These are phyloP conservation scores for Plagodis dolabraria DNA, from an alignment of 2,888 invertebrate genomes.

Conservation along the genomic window DNA sequence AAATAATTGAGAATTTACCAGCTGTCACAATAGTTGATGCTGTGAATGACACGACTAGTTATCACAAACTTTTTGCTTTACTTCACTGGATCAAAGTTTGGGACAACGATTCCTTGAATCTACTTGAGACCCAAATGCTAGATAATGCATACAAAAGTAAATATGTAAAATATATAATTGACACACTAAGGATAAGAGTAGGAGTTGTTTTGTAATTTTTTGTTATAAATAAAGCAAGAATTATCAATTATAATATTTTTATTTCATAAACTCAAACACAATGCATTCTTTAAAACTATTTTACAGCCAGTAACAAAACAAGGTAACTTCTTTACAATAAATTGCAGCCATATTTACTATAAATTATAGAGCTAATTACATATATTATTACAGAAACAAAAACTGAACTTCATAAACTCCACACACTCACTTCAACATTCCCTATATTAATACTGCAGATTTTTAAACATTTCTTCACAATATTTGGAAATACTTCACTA, in stretches of 20 bases:
- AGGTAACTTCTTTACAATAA: slow-evolving; percentile 54
- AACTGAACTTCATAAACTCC: slow-evolving; percentile 11
- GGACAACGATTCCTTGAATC: slow-evolving; percentile 70
- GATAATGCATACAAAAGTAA: slow-evolving; percentile 62
- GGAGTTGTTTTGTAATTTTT: slow-evolving; percentile 37
- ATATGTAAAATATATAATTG: slow-evolving; percentile 69
- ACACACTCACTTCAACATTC: slow-evolving; percentile 32
- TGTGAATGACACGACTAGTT: slow-evolving; percentile 64
- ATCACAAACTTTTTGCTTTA: slow-evolving; percentile 81
- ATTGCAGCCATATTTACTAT: slow-evolving; percentile 31
- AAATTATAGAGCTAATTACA: slow-evolving; percentile 13
- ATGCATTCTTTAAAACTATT: slow-evolving; percentile 42
- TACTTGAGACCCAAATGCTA: slow-evolving; percentile 69
- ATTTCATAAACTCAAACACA: slow-evolving; percentile 59
- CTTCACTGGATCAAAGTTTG: slow-evolving; percentile 80
- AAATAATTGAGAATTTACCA: slow-evolving; percentile 78
- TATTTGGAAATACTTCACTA: slow-evolving; percentile 17
- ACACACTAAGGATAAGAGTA: slow-evolving; percentile 67
- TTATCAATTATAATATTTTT: slow-evolving; percentile 46
- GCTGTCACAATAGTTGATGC: slow-evolving; percentile 66
- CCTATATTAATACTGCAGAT: slow-evolving; percentile 40
- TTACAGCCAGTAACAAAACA: slow-evolving; percentile 50
- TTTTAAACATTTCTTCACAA: slow-evolving; percentile 22
- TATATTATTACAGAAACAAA: slow-evolving; percentile 8
- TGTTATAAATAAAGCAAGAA: slow-evolving; percentile 31